Evolutionary conservation across 2,113 vertebrate species (phyloP), one percentile per base, ranked within the genome.

Genomic region (Puffinus mauretanicus): DNA sequence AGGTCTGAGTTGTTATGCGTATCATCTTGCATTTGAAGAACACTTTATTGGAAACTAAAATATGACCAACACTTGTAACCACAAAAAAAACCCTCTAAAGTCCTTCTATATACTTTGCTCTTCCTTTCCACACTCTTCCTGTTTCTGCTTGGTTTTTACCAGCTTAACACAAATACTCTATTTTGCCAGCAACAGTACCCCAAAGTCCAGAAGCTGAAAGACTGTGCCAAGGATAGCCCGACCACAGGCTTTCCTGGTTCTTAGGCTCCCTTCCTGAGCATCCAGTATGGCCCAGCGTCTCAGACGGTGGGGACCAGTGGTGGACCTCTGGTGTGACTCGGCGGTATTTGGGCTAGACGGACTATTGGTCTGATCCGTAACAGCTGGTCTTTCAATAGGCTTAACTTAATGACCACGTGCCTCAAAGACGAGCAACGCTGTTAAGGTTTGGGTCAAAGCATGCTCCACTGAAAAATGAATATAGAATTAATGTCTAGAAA

Each of bases 21-120:
- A 60, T 83, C 70, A 54, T 79, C 14, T 67, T 79, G 75, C 70
- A 94, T 88, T 93, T 85, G 78, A 85, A 57, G 69, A 94, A 79
- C 4, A 1, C 51, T 88, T 93, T 64, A 25, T 42, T 95, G 54
- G 60, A 55, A 88, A 62, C 25, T 76, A 22, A 82, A 86, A 20
- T 51, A 1, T 34, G n/a, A 47, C 57, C 10, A 5, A n/a, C 15
- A 8, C 51, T 78, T 77, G 25, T 67, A 88, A 55, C 47, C 29
- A 13, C 22, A 65, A 85, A 58, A 73, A 65, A 47, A 10, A 0
- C 19, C 3, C 16, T 81, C 29, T 7, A 2, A 58, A 71, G 34
- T 80, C 25, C 5, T 60, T 83, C 10, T 21, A 8, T 75, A 20
- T 30, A 65, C n/a, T 10, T 72, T 85, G 21, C 25, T 80, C 20